Conservation (phyloP, 2,797 vertebrate species). For the Anomalospiza imberbis region DNA sequence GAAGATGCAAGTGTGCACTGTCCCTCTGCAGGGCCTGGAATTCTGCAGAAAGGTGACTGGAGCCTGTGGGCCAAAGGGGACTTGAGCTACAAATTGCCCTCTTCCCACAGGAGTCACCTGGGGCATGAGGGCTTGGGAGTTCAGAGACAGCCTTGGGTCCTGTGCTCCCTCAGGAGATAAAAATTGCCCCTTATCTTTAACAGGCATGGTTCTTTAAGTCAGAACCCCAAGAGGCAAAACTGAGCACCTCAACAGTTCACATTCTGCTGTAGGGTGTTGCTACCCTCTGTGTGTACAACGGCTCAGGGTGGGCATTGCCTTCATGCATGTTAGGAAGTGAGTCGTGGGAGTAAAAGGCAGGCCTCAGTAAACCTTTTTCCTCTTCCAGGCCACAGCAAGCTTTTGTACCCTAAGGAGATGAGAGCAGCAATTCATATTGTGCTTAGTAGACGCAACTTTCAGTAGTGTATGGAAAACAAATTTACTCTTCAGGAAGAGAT, state of each 20-base stretch:
- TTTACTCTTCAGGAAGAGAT: not conserved
- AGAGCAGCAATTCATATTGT: not conserved
- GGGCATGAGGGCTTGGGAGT: no score
- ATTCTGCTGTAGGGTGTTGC: not conserved
- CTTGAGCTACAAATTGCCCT: not conserved
- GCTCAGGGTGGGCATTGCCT: not conserved
- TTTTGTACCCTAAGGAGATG: not conserved
- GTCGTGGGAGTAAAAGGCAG: not conserved
- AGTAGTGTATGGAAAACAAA: not conserved
- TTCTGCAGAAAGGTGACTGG: not conserved
- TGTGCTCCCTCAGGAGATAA: not conserved
- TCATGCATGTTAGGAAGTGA: not conserved
- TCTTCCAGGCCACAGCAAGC: not conserved
- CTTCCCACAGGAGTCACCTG: not conserved
- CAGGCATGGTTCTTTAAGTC: not conserved
- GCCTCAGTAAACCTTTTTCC: not conserved
- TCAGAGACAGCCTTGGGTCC: not conserved
- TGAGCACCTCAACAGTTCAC: not conserved
- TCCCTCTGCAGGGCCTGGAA: not conserved
- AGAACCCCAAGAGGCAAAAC: not conserved
- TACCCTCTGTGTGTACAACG: not conserved
- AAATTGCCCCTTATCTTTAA: not conserved
- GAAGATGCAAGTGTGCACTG: not conserved
- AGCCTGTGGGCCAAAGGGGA: not conserved
- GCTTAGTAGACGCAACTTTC: not conserved